Base-by-base conservation (phyloP, 2,888 invertebrate genomes). In the Laspeyria flexula region DNA sequence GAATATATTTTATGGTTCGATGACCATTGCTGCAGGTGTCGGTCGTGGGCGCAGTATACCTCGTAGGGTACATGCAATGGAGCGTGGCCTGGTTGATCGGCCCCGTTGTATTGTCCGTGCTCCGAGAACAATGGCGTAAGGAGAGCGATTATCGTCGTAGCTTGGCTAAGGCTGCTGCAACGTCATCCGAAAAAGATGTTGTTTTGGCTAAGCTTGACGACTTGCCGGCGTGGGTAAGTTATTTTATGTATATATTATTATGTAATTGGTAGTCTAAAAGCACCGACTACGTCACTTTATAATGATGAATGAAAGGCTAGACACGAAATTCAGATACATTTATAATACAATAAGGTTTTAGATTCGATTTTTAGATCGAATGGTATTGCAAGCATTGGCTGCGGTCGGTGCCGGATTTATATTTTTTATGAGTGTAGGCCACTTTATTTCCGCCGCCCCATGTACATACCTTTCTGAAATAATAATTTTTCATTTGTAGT, bases 171-270 rank as follows among this genome's bases (percentile, higher is more conserved):
- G 94, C 95, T 9, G 94, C 96, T 2, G 96, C 96, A 0, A 77
- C 95, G 70, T 94, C 96, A 0, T 96, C 96, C 42, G 98, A 99
- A 85, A 97, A 97, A 85, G 96, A 96, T 71, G 95, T 98, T 27
- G 96, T 99, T 57, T 92, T 97, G 59, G 97, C 97, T 1, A 93
- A 96, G 75, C 94, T 99, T 43, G 96, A 97, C 79, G 98, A 99
- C 85, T 88, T 99, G 70, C 99, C 99, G 25, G 96, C 98, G 18
- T 99, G 99, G 99, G 98, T 97, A 86, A 93, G 93, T 55, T 21
- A 46, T 43, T 13, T 1, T 4, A 9, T 5, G 3, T 16, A 18
- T 18, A 18, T 18, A 3, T 3, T 18, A 18, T 18, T 18, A 18
- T 18, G 18, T 18, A 2, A 18, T 18, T 3, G 2, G 5, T 18